phyloP scores from a whole-genome alignment of 2,113 vertebrate genomes.

The Oenanthe oenanthe region DNA sequence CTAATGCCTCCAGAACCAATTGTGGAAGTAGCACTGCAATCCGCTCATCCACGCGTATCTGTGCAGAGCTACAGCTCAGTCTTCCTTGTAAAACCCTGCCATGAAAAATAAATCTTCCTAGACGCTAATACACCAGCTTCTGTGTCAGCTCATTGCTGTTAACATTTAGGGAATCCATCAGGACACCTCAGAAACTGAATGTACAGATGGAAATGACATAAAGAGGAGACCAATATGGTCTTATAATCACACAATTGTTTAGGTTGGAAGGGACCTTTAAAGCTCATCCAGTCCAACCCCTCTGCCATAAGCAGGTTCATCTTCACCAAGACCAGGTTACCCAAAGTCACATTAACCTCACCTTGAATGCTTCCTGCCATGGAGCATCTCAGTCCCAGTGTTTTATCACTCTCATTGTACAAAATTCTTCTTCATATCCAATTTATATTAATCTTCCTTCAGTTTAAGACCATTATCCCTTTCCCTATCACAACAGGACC shows the following conservation, averaged over 20 bases:
- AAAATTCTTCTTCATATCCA: background rate
- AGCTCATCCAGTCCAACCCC: background rate
- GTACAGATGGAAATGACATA: background rate
- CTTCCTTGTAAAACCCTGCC: background rate
- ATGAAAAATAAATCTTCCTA: background rate
- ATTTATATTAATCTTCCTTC: background rate
- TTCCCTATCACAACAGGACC: background rate
- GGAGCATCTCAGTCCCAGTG: background rate
- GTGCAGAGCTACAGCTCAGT: background rate
- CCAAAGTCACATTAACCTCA: background rate
- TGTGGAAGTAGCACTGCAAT: conserved; percentile 50
- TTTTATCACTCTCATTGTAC: background rate
- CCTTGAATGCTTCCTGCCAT: background rate
- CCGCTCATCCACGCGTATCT: background rate
- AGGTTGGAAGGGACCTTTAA: background rate
- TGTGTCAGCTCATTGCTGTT: background rate
- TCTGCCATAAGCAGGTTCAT: background rate
- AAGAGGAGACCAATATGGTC: background rate
- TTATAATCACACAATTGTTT: background rate
- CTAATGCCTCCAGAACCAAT: conserved; percentile 63
- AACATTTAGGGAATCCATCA: background rate
- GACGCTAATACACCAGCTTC: background rate
- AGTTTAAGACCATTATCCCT: background rate
- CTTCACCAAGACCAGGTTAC: background rate
- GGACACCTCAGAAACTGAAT: background rate